Percentiles rank a stretch among this genome's conserved stretches.
Evolutionary conservation across 1,140 invertebrate genomes (phyloP).

Genomic region (Papilio dardanus): DNA sequence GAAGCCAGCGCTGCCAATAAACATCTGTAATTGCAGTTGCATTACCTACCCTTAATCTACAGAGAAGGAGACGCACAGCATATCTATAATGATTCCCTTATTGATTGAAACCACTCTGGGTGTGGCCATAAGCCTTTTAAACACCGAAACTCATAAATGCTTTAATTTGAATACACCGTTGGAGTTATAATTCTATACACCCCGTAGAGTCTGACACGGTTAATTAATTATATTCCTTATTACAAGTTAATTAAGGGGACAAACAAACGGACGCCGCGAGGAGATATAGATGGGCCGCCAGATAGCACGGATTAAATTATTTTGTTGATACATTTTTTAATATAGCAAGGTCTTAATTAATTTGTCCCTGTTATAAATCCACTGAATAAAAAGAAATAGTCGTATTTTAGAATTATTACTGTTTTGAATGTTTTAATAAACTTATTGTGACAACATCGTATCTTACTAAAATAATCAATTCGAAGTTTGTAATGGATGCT

Average conservation of each 20-base stretch:
- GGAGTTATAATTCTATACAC: neutral
- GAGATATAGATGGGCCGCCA: constrained; percentile 23
- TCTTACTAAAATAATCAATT: too few species aligned
- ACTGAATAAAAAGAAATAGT: neutral
- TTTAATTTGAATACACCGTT: neutral
- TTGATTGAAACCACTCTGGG: neutral
- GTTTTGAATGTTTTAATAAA: neutral
- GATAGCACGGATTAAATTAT: constrained; percentile 30
- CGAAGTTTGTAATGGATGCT: too few species aligned
- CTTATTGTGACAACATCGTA: too few species aligned
- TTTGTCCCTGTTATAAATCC: constrained; percentile 2
- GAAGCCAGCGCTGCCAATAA: too few species aligned
- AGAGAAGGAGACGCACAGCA: neutral
- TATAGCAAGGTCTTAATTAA: constrained; percentile 13
- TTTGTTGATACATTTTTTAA: constrained; percentile 26
- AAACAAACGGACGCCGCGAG: constrained; percentile 22
- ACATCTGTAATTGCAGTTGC: too few species aligned
- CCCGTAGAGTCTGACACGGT: constrained; percentile 14
- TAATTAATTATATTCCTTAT: constrained; percentile 31
- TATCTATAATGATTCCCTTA: neutral
- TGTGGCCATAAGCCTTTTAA: neutral
- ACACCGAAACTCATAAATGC: neutral
- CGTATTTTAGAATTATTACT: neutral
- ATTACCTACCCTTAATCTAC: too few species aligned
- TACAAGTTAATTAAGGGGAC: constrained; percentile 26